Conservation (phyloP, 2,888 invertebrate species). For the Eucera pruinosa region DNA sequence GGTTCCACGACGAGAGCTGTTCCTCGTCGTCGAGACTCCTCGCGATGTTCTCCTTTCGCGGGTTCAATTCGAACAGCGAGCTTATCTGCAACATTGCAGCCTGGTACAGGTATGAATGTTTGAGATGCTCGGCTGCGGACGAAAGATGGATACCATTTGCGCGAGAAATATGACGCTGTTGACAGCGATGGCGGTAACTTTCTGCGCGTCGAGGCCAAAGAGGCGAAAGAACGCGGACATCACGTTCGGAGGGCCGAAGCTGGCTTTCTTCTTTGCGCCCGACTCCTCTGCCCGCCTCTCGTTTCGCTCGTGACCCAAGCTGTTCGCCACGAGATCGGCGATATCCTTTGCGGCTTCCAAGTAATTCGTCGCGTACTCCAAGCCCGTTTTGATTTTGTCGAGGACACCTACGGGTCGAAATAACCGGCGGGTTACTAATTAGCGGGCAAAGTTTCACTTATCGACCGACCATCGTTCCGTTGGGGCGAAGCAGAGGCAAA, state of each 20-base stretch:
- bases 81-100: conserved; percentile 86
- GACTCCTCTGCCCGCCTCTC: conserved; percentile 71
- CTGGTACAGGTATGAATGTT: too few relatives aligned
- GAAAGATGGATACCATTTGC: conserved; percentile 94
- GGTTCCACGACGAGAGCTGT: conserved; percentile 73
- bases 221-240: conserved; percentile 87
- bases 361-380: conserved; percentile 85
- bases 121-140: too few relatives aligned
- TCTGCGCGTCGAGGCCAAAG: conserved; percentile 90
- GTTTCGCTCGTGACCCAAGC: conserved; percentile 83
- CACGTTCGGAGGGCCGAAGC: conserved; percentile 74
- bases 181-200: conserved; percentile 92
- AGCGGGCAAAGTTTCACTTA: too few relatives aligned
- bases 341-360: conserved; percentile 86
- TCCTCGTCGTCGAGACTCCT: conserved; percentile 36
- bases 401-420: conserved; percentile 78
- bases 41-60: conserved; percentile 77
- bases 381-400: conserved; percentile 84
- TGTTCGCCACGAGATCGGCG: conserved; percentile 87
- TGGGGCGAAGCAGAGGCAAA: conserved; percentile 1
- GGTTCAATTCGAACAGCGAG: conserved; percentile 85
- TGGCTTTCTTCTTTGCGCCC: conserved; percentile 42
- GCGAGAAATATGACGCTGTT: conserved; percentile 94
- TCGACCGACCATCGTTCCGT: conserved; percentile 66
- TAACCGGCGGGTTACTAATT: background rate